phyloP scores from a whole-genome alignment of 2,888 invertebrate species.

The Pachydiplax longipennis region DNA sequence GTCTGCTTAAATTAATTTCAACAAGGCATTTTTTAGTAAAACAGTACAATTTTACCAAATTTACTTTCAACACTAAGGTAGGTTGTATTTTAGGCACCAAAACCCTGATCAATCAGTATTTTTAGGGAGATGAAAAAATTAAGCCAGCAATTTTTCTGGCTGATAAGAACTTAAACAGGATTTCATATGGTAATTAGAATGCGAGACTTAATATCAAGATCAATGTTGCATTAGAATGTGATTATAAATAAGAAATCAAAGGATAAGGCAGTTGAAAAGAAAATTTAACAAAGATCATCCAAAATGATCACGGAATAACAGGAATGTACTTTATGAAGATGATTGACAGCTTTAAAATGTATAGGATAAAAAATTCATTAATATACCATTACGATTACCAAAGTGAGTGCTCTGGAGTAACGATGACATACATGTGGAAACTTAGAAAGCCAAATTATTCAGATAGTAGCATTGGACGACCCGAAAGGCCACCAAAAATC shows the following conservation, averaged over 20 bases:
- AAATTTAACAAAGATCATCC: background rate
- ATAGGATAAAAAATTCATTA: too few species aligned
- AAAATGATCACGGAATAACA: too few species aligned
- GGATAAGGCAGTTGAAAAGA: background rate
- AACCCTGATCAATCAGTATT: constrained; percentile 8
- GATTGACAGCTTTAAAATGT: too few species aligned
- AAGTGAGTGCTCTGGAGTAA: background rate
- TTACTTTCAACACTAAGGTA: background rate
- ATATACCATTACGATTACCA: too few species aligned
- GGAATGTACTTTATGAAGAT: too few species aligned
- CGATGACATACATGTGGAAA: constrained; percentile 13
- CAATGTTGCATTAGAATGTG: too few species aligned
- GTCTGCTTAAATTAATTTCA: background rate
- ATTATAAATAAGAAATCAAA: too few species aligned
- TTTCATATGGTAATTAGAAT: background rate
- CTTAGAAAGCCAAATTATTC: background rate
- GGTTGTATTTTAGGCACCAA: background rate
- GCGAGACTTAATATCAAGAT: too few species aligned
- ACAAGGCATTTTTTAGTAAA: background rate
- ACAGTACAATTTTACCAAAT: background rate
- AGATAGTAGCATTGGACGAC: background rate
- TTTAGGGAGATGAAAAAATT: background rate
- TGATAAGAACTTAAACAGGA: background rate
- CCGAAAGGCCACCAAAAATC: background rate
- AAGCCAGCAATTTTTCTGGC: background rate